phyloP scores from a whole-genome alignment of 1,140 invertebrate genomes.

The Hermetia illucens region DNA sequence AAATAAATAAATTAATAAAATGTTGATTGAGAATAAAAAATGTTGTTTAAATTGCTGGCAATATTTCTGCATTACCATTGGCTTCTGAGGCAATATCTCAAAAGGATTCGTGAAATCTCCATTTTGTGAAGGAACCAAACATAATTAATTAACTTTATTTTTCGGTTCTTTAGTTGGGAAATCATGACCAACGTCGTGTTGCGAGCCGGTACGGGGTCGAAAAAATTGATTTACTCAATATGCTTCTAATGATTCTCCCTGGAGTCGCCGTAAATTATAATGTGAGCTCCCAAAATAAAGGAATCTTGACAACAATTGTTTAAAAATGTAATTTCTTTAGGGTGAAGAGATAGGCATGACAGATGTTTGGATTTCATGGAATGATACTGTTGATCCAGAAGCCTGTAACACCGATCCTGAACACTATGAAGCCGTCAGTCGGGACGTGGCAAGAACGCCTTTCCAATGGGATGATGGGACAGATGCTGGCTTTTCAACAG shows the following conservation, averaged over 20 bases:
- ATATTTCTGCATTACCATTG: no score
- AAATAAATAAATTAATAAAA: no score
- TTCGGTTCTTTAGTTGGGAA: conserved; percentile 37
- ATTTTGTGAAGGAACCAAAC: no score
- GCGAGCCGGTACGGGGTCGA: conserved; percentile 40
- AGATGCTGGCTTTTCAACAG: conserved; percentile 39
- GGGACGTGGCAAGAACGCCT: conserved; percentile 42
- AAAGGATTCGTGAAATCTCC: no score
- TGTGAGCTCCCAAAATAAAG: conserved; percentile 18
- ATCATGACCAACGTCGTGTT: conserved; percentile 46
- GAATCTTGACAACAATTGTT: no score
- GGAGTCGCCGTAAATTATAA: conserved; percentile 66
- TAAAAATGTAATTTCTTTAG: no score
- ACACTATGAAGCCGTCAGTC: conserved; percentile 32
- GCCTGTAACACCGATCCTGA: conserved; percentile 32
- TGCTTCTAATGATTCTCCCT: conserved; percentile 51
- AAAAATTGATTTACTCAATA: conserved; percentile 48
- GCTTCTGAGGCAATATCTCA: no score
- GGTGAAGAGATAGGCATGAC: conserved; percentile 66
- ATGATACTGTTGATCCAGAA: conserved; percentile 30
- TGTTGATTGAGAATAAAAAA: no score
- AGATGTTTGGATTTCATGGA: conserved; percentile 39
- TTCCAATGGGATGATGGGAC: conserved; percentile 42
- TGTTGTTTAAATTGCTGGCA: no score
- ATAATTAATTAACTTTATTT: neutral